Evolutionary conservation across 1,140 invertebrate species (phyloP).

Genomic region (Druon quercuslanigerum): DNA sequence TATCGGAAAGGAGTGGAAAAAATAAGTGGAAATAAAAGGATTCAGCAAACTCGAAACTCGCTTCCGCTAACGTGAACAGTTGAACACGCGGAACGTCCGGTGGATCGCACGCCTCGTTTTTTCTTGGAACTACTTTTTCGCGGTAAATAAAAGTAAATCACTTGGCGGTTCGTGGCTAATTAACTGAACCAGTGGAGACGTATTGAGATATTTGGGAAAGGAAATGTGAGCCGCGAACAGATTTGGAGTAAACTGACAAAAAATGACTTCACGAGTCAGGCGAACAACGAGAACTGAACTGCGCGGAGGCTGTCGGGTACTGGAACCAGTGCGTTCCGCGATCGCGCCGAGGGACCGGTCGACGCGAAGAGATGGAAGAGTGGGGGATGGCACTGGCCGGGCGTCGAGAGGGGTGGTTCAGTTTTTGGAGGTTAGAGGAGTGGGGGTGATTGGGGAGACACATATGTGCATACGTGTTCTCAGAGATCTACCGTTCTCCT

Average conservation of each 20-base stretch:
- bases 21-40: conserved; percentile 35
- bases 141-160: conserved; percentile 46
- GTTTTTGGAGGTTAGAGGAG: conserved; percentile 32
- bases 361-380: conserved; percentile 47
- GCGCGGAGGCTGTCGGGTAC: conserved; percentile 56
- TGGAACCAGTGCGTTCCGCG: conserved; percentile 54
- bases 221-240: conserved; percentile 23
- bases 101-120: conserved; percentile 50
- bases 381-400: conserved; percentile 45
- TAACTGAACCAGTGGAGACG: not conserved
- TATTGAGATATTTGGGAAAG: conserved; percentile 35
- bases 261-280: conserved; percentile 50
- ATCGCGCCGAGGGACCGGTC: conserved; percentile 45
- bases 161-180: conserved; percentile 19
- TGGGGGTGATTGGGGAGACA: conserved; percentile 28
- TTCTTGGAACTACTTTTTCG: conserved; percentile 44
- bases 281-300: conserved; percentile 58
- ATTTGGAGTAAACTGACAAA: conserved; percentile 37
- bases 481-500: not conserved
- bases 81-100: conserved; percentile 40
- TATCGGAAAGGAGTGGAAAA: conserved; percentile 12
- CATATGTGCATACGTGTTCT: not conserved
- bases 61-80: conserved; percentile 41
- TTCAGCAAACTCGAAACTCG: not conserved
- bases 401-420: conserved; percentile 49